Evolutionary conservation across 2,797 vertebrate genomes (phyloP).

Genomic region (Mormyrus proboscirostris): DNA sequence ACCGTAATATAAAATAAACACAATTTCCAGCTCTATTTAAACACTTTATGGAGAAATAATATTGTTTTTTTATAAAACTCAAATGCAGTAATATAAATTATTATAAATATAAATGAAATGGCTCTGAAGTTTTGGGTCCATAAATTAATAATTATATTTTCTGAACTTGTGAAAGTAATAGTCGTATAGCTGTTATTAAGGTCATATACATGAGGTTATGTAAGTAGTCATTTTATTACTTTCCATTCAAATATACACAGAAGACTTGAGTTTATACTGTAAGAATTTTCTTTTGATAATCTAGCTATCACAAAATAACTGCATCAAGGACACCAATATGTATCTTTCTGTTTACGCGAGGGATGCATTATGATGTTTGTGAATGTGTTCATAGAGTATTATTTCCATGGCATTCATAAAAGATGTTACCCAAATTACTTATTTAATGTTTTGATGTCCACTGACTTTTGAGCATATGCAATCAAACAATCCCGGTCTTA

Average conservation of each 20-base stretch:
- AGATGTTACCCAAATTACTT: neutral
- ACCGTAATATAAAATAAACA: neutral
- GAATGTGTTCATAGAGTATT: neutral
- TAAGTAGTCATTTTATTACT: neutral
- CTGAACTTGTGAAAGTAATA: neutral
- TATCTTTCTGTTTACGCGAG: neutral
- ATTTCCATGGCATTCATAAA: neutral
- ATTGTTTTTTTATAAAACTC: neutral
- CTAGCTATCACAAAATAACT: neutral
- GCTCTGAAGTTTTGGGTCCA: neutral
- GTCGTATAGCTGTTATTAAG: neutral
- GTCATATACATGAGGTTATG: neutral
- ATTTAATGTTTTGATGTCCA: neutral
- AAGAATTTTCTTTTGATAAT: neutral
- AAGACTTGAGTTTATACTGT: neutral
- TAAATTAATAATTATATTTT: neutral
- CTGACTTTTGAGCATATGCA: neutral
- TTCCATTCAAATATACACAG: neutral
- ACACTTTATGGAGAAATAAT: neutral
- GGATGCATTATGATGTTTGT: neutral
- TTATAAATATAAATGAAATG: neutral
- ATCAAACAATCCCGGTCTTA: neutral
- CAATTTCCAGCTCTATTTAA: neutral
- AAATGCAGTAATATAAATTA: neutral
- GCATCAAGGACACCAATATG: neutral